phyloP scores from a whole-genome alignment of 2,888 invertebrate genomes.

The Tenthredo livida region DNA sequence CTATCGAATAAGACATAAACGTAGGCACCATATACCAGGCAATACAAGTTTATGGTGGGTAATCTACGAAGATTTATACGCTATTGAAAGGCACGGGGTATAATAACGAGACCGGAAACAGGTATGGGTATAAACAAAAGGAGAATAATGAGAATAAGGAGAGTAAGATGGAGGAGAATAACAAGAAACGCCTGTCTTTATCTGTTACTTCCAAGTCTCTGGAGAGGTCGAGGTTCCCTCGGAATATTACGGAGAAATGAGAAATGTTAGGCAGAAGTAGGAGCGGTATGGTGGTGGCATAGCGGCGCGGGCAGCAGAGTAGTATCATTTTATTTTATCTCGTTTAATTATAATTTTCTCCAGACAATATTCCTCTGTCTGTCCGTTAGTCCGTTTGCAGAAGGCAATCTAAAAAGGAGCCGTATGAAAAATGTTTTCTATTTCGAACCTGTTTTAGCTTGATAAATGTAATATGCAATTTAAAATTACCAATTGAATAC shows the following conservation, averaged over 20 bases:
- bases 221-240: constrained; percentile 40
- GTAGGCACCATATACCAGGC: background rate
- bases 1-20: background rate
- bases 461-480: constrained; percentile 20
- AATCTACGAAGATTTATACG: constrained; percentile 5
- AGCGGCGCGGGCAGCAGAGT: background rate
- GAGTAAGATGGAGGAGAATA: constrained; percentile 8
- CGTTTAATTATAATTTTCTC: constrained; percentile 47
- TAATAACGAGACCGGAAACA: constrained; percentile 20
- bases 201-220: constrained; percentile 42
- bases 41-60: background rate
- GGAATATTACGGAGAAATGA: constrained; percentile 46
- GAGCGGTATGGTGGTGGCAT: background rate
- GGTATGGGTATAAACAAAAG: constrained; percentile 10
- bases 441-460: constrained; percentile 10
- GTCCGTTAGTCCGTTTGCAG: constrained; percentile 40
- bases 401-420: constrained; percentile 14
- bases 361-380: constrained; percentile 45
- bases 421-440: constrained; percentile 34
- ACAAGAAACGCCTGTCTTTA: constrained; percentile 35
- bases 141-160: background rate
- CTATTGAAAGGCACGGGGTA: background rate
- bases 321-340: constrained; percentile 44
- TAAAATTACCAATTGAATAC: constrained; percentile 39
- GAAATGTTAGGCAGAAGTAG: constrained; percentile 36